phyloP scores from a whole-genome alignment of 2,888 invertebrate genomes.

The Ennomos erosarius region DNA sequence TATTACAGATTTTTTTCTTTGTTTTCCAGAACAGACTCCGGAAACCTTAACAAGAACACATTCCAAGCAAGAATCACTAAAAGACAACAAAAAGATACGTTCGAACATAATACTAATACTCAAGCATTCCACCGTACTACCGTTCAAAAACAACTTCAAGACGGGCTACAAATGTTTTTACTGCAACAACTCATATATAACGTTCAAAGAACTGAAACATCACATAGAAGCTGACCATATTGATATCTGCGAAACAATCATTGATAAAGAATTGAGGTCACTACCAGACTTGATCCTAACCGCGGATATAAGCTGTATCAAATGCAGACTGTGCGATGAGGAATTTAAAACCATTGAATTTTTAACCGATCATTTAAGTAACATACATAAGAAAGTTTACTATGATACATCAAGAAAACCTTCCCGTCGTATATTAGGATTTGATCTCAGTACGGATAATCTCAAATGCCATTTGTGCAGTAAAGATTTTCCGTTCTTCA shows the following conservation, averaged over 20 bases:
- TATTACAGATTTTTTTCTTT: not conserved
- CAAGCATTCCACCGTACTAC: constrained; percentile 20
- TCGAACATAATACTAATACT: constrained; percentile 17
- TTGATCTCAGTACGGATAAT: constrained; percentile 41
- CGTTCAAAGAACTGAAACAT: constrained; percentile 32
- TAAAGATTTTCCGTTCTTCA: constrained; percentile 46
- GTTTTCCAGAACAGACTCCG: not conserved
- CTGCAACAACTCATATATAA: constrained; percentile 38
- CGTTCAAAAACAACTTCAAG: constrained; percentile 26
- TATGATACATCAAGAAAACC: constrained; percentile 33
- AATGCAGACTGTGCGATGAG: constrained; percentile 40
- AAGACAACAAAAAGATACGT: constrained; percentile 22
- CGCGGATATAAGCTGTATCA: constrained; percentile 44
- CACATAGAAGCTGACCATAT: constrained; percentile 23
- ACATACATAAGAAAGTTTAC: constrained; percentile 35
- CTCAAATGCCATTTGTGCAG: constrained; percentile 42
- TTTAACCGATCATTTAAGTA: constrained; percentile 39
- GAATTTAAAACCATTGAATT: constrained; percentile 39
- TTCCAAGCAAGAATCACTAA: constrained; percentile 8
- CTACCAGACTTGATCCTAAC: constrained; percentile 43
- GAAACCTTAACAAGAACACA: not conserved
- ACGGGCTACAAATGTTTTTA: constrained; percentile 38
- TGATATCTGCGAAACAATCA: constrained; percentile 28
- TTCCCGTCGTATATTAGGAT: constrained; percentile 44
- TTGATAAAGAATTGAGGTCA: constrained; percentile 29